Evolutionary conservation across 1,140 invertebrate species (phyloP).

Genomic region (Danaus plexippus): DNA sequence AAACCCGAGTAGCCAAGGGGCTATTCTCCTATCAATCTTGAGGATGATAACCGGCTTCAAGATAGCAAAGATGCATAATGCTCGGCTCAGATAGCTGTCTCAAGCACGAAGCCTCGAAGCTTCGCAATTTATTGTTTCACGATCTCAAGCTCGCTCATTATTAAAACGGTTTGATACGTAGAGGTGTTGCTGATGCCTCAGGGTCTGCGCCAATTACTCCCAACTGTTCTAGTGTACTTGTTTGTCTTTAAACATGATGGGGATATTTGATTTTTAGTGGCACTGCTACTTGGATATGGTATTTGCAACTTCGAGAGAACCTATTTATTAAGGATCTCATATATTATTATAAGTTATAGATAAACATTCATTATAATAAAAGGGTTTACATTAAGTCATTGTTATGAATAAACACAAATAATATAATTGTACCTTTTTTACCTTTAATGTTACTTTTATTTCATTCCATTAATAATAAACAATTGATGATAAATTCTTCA

Average conservation of each 20-base stretch:
- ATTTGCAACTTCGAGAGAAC: no score
- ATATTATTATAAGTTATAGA: no score
- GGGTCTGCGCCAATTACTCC: slow-evolving; percentile 63
- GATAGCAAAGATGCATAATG: slow-evolving; percentile 61
- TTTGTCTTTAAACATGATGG: slow-evolving; percentile 52
- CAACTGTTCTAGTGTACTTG: slow-evolving; percentile 38
- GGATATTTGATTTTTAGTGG: slow-evolving; percentile 42
- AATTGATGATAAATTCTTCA: no score
- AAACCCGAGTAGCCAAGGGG: slow-evolving; percentile 56
- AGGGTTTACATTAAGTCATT: no score
- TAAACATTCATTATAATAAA: no score
- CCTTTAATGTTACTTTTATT: no score
- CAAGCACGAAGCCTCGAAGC: slow-evolving; percentile 67
- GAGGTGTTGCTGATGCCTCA: slow-evolving; percentile 63
- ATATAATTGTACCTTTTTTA: no score
- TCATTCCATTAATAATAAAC: no score
- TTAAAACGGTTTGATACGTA: slow-evolving; percentile 70
- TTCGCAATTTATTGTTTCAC: slow-evolving; percentile 72
- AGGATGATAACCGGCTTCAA: slow-evolving; percentile 64
- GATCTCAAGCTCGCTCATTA: slow-evolving; percentile 66
- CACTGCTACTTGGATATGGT: slow-evolving; percentile 38
- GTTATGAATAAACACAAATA: no score
- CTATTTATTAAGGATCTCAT: no score
- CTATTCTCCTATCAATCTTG: slow-evolving; percentile 68
- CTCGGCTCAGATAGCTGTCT: slow-evolving; percentile 65